phyloP scores from a whole-genome alignment of 1,140 invertebrate species.

The Atopsyche davidsoni region DNA sequence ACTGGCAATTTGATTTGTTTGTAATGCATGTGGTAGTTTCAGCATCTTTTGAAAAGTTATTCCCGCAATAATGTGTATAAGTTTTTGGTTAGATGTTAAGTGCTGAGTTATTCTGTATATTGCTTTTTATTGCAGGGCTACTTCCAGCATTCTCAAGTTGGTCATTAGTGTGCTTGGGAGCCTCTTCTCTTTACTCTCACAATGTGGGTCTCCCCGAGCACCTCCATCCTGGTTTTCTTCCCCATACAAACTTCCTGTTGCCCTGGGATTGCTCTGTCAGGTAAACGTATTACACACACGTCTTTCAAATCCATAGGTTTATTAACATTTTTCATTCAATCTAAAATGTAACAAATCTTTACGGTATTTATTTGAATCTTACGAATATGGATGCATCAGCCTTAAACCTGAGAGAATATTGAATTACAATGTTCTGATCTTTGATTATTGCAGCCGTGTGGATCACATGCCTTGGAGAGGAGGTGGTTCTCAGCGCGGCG shows the following conservation, averaged over 20 bases:
- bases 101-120: not conserved
- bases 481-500: slow-evolving; percentile 27
- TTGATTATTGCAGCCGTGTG: slow-evolving; percentile 14
- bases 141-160: slow-evolving; percentile 90
- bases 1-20: too few species aligned
- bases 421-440: too few species aligned
- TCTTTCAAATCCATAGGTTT: too few species aligned
- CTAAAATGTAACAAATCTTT: too few species aligned
- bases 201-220: slow-evolving; percentile 72
- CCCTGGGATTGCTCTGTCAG: slow-evolving; percentile 91
- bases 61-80: too few species aligned
- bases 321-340: too few species aligned
- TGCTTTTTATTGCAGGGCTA: slow-evolving; percentile 45
- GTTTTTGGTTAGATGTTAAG: too few species aligned
- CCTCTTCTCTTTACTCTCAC: slow-evolving; percentile 87
- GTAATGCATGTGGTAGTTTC: not conserved
- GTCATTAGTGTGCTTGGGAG: slow-evolving; percentile 85
- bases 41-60: too few species aligned
- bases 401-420: too few species aligned
- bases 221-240: slow-evolving; percentile 80
- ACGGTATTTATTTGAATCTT: too few species aligned
- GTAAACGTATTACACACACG: too few species aligned
- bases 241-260: slow-evolving; percentile 83
- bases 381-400: too few species aligned
- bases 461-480: slow-evolving; percentile 33